These are phyloP conservation scores for Sternotherus odoratus DNA, from an alignment of 2,797 vertebrate genomes.

Conservation along the genomic window DNA sequence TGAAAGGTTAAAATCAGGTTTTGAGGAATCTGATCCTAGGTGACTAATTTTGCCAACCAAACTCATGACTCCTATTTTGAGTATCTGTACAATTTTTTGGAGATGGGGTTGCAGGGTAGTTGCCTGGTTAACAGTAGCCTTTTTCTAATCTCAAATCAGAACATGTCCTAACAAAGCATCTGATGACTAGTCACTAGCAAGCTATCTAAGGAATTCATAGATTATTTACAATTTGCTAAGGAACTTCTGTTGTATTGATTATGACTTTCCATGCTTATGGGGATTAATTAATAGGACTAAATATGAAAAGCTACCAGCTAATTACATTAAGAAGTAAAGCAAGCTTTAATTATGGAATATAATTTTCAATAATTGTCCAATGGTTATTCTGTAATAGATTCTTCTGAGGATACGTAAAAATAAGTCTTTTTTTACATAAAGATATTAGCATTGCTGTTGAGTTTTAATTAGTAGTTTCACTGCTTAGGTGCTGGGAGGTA, in stretches of 20 bases:
- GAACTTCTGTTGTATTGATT: conserved; percentile 62
- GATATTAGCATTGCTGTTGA: conserved; percentile 1
- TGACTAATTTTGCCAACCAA: conserved; percentile 25
- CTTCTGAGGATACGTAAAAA: conserved; percentile 59
- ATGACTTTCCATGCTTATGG: conserved; percentile 48
- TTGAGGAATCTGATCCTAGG: conserved; percentile 3
- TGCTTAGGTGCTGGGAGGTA: neutral
- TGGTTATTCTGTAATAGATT: conserved; percentile 65
- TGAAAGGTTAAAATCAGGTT: conserved; percentile 18
- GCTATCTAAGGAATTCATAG: conserved; percentile 30
- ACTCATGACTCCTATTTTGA: conserved; percentile 17
- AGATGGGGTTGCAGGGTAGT: neutral
- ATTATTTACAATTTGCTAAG: conserved; percentile 58
- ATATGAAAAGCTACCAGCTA: conserved; percentile 67
- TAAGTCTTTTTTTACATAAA: conserved; percentile 45
- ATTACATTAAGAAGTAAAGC: conserved; percentile 55
- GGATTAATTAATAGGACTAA: conserved; percentile 69
- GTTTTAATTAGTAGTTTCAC: neutral
- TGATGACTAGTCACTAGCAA: neutral
- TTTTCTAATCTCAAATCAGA: neutral
- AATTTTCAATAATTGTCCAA: conserved; percentile 74
- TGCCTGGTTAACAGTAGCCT: neutral
- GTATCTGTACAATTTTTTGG: conserved; percentile 25
- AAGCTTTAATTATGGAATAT: conserved; percentile 64
- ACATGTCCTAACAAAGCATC: neutral